Conservation (phyloP, 2,113 vertebrate species). For the Clupea harengus region DNA sequence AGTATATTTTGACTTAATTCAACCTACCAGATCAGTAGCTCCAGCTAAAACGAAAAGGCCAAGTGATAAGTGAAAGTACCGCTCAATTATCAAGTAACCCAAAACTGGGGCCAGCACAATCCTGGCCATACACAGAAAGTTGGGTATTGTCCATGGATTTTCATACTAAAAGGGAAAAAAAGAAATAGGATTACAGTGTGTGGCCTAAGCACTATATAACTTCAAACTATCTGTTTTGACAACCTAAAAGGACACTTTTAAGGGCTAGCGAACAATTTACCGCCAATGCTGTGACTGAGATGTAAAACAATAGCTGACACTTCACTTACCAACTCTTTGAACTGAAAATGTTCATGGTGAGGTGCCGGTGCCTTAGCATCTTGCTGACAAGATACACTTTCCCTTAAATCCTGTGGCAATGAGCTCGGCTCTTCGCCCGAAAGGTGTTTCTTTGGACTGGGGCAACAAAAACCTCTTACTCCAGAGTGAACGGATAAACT, state of each 20-base stretch:
- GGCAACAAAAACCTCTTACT: slow-evolving; percentile 35
- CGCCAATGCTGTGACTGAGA: too few relatives aligned
- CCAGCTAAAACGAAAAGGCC: slow-evolving; percentile 90
- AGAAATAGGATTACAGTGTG: not conserved
- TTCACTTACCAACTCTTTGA: slow-evolving; percentile 71
- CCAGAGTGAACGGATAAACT: slow-evolving; percentile 39
- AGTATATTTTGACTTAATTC: not conserved
- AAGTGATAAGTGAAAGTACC: slow-evolving; percentile 86
- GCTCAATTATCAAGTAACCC: slow-evolving; percentile 88
- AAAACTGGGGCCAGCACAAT: slow-evolving; percentile 88
- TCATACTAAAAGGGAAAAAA: slow-evolving; percentile 77
- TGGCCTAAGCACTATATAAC: too few relatives aligned
- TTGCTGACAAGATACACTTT: not conserved
- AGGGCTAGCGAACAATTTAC: too few relatives aligned
- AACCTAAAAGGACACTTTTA: too few relatives aligned
- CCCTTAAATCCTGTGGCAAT: slow-evolving; percentile 5
- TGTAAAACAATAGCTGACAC: not conserved
- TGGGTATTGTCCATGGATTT: slow-evolving; percentile 98
- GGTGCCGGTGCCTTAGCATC: slow-evolving; percentile 31
- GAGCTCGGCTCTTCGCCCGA: not conserved
- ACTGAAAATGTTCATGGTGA: slow-evolving; percentile 68
- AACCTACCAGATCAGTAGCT: slow-evolving; percentile 89
- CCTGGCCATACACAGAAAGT: slow-evolving; percentile 88
- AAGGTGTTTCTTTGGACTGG: slow-evolving; percentile 28
- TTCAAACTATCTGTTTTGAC: too few relatives aligned